Conservation (phyloP, 1,140 invertebrate genomes). For the Carcinoscorpius rotundicauda region DNA sequence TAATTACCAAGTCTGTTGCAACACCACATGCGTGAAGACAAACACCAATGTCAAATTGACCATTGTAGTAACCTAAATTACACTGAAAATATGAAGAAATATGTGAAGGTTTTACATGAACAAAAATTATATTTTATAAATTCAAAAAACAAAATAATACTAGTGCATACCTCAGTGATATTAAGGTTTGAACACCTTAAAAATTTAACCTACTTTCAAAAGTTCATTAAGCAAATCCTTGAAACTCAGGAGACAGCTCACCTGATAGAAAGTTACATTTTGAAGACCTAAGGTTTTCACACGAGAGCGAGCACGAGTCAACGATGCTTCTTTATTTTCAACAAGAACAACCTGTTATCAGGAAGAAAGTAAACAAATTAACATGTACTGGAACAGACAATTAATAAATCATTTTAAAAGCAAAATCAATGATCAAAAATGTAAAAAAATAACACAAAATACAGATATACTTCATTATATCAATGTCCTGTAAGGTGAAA, state of each 20-base stretch:
- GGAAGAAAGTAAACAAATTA: background rate
- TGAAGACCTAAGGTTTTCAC: constrained; percentile 51
- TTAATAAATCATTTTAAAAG: background rate
- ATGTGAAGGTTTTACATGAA: background rate
- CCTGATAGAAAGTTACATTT: constrained; percentile 69
- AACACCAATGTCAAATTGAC: constrained; percentile 59
- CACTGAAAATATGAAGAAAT: constrained; percentile 28
- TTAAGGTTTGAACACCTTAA: no score
- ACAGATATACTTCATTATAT: no score
- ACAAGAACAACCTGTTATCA: constrained; percentile 41
- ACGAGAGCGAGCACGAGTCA: constrained; percentile 56
- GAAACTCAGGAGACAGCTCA: background rate
- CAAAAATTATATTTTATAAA: no score
- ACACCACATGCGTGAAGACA: constrained; percentile 88
- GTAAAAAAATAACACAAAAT: no score
- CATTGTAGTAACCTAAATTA: constrained; percentile 40
- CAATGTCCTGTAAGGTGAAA: no score
- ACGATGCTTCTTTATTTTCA: constrained; percentile 85
- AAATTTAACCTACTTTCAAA: no score
- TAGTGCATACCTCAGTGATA: no score
- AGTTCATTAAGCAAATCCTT: no score
- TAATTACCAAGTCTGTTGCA: constrained; percentile 81
- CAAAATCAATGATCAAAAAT: no score
- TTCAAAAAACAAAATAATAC: no score
- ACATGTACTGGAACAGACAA: background rate